A percentile compares a stretch with the other conserved stretches of the same genome.
These are phyloP conservation scores for Thomomys bottae DNA, from an alignment of 2,113 vertebrate genomes.

Conservation along the genomic window DNA sequence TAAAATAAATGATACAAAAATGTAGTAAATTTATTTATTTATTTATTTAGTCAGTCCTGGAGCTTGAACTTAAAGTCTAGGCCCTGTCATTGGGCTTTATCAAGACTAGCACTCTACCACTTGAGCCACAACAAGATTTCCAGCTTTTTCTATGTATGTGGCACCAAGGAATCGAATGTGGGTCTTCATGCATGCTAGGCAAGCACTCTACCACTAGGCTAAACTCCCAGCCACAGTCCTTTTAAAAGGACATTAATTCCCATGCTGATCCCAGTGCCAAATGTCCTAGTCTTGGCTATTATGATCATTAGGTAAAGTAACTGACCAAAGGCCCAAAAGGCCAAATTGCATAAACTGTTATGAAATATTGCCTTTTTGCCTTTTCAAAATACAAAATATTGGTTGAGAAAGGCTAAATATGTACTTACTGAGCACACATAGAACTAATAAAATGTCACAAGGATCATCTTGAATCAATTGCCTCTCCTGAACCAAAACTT, in stretches of 20 bases:
- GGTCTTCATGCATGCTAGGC: no score
- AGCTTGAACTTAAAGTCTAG: no score
- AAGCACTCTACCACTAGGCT: no score
- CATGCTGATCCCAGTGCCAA: background rate
- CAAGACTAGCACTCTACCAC: no score
- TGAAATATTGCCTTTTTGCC: background rate
- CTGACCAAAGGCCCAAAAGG: background rate
- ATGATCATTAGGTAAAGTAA: constrained; percentile 29
- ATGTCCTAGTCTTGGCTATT: background rate
- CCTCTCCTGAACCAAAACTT: background rate
- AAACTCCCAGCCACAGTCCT: no score
- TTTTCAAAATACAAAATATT: background rate
- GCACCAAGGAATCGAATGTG: no score
- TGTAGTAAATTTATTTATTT: no score
- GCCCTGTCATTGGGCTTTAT: no score
- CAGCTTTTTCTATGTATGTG: no score
- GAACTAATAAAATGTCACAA: background rate
- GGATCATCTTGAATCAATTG: background rate
- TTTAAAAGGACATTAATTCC: background rate
- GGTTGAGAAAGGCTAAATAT: background rate
- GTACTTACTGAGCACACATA: background rate
- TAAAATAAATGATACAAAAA: constrained; percentile 17
- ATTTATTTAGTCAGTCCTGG: no score
- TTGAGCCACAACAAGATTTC: no score
- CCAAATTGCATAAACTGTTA: background rate